Percentiles rank a stretch among this genome's conserved stretches.
Conservation (phyloP, 1,140 invertebrate genomes). For the Lerema accius region DNA sequence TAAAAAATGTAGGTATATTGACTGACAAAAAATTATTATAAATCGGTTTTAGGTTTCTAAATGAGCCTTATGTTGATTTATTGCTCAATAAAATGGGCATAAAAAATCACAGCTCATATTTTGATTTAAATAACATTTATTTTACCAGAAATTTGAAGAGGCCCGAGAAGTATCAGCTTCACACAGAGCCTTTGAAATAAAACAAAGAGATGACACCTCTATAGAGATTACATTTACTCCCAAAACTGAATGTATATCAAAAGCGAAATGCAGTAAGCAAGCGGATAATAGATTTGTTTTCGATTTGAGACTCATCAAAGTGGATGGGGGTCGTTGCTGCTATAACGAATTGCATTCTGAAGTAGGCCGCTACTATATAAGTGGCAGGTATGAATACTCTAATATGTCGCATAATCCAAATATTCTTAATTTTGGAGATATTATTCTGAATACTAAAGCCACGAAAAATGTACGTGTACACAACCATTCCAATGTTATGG, state of each 20-base stretch:
- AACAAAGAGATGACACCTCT: slow-evolving; percentile 42
- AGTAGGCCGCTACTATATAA: slow-evolving; percentile 71
- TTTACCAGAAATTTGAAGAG: slow-evolving; percentile 65
- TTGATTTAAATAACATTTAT: slow-evolving; percentile 10
- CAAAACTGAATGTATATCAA: slow-evolving; percentile 66
- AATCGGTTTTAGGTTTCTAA: too few relatives aligned
- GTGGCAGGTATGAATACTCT: slow-evolving; percentile 66
- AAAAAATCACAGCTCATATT: too few relatives aligned
- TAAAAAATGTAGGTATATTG: too few relatives aligned
- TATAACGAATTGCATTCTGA: slow-evolving; percentile 67
- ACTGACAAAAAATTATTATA: too few relatives aligned
- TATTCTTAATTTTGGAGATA: slow-evolving; percentile 60
- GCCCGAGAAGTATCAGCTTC: slow-evolving; percentile 66
- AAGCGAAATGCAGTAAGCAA: slow-evolving; percentile 49
- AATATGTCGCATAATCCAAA: slow-evolving; percentile 61
- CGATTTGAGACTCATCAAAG: slow-evolving; percentile 65
- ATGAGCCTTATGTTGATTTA: too few relatives aligned
- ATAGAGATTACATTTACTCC: slow-evolving; percentile 65
- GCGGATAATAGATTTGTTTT: slow-evolving; percentile 65
- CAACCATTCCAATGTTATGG: slow-evolving; percentile 60
- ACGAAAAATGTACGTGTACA: slow-evolving; percentile 55
- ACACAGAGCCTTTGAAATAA: slow-evolving; percentile 65
- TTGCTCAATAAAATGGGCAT: too few relatives aligned
- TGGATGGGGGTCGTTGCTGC: slow-evolving; percentile 63
- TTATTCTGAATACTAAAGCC: slow-evolving; percentile 53